phyloP scores from a whole-genome alignment of 2,797 vertebrate genomes.

The Adrianichthys oophorus region DNA sequence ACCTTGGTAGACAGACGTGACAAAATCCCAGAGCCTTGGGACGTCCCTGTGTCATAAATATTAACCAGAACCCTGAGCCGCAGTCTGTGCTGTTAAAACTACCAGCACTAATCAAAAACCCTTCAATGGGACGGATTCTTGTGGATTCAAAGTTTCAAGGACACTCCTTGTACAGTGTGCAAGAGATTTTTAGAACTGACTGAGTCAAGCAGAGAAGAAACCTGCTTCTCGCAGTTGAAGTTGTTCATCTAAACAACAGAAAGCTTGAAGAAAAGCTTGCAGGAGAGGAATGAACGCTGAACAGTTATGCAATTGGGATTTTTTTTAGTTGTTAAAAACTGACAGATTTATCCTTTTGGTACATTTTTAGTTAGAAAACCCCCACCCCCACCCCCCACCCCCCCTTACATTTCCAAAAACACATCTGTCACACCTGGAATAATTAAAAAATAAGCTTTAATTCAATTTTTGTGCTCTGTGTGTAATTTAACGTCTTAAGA shows the following conservation, averaged over 20 bases:
- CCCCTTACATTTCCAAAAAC: no score
- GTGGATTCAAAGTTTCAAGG: constrained; percentile 40
- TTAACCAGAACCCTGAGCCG: constrained; percentile 36
- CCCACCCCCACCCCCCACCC: no score
- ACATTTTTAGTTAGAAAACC: no score
- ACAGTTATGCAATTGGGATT: no score
- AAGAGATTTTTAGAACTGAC: neutral
- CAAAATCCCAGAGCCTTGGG: neutral
- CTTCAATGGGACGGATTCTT: constrained; percentile 28
- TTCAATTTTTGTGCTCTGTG: no score
- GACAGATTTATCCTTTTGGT: no score
- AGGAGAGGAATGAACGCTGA: no score
- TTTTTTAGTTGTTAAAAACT: no score
- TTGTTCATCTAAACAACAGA: neutral
- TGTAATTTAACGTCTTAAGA: no score
- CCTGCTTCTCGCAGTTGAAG: neutral
- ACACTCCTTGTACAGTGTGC: constrained; percentile 21
- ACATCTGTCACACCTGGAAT: no score
- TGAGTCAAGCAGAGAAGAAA: constrained; percentile 3
- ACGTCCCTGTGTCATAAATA: constrained; percentile 34
- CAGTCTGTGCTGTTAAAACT: constrained; percentile 10
- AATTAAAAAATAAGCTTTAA: no score
- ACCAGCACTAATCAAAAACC: constrained; percentile 27
- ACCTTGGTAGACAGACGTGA: constrained; percentile 22
- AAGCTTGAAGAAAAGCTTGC: no score